Conservation (phyloP, 37 sponge, comb jelly and placozoan genomes). For the Halichondria panicea region DNA sequence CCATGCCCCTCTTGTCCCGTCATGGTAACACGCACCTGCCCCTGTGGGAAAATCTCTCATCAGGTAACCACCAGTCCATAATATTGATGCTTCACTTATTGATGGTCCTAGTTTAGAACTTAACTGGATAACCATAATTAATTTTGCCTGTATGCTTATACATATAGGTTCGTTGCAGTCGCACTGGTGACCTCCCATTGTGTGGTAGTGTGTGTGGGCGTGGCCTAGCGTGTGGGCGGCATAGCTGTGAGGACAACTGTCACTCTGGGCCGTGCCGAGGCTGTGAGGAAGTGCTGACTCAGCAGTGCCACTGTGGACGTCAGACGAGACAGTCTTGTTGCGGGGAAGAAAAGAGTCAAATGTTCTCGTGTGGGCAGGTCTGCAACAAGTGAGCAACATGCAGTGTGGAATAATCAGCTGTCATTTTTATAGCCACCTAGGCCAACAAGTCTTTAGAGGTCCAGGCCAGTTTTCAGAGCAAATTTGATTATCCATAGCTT, state of each 20-base stretch:
- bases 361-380: conserved; percentile 24
- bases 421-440: no score
- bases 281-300: conserved; percentile 30
- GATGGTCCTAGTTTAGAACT: not conserved
- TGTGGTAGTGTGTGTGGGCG: conserved; percentile 68
- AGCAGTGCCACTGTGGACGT: conserved; percentile 57
- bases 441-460: no score
- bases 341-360: conserved; percentile 15
- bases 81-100: not conserved
- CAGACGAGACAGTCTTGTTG: conserved; percentile 21
- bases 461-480: no score
- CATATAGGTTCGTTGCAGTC: conserved; percentile 58
- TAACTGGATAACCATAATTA: not conserved
- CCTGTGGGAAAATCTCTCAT: conserved; percentile 66
- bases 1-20: conserved; percentile 85
- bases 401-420: not conserved
- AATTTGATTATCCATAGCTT: no score
- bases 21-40: conserved; percentile 50
- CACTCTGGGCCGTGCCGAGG: conserved; percentile 54
- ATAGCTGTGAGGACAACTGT: conserved; percentile 57
- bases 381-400: conserved; percentile 36
- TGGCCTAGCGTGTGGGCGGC: conserved; percentile 55
- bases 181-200: conserved; percentile 15
- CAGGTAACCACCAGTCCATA: not conserved
- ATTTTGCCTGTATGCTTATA: not conserved